Evolutionary conservation across 37 sponge, comb jelly and placozoan species (phyloP).

Genomic region (Beroe ovata): DNA sequence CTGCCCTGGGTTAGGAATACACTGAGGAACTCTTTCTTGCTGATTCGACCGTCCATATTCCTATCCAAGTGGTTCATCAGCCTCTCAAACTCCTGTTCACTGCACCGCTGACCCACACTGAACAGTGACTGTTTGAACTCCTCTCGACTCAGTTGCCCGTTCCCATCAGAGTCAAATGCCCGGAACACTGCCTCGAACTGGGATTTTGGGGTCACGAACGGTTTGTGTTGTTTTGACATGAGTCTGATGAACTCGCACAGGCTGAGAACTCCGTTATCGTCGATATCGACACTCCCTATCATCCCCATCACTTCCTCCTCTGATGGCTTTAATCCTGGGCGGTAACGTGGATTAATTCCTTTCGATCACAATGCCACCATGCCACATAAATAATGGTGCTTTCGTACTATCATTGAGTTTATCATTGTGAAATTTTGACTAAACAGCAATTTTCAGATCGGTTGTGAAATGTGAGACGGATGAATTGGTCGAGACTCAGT

Average conservation of each 20-base stretch:
- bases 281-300: conserved; percentile 51
- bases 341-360: too few relatives aligned
- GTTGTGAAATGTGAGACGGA: too few relatives aligned
- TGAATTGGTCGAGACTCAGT: too few relatives aligned
- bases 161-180: conserved; percentile 63
- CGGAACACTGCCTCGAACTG: conserved; percentile 62
- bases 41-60: conserved; percentile 58
- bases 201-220: conserved; percentile 26
- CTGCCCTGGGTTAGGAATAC: conserved; percentile 26
- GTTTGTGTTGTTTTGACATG: conserved; percentile 61
- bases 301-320: conserved; percentile 55
- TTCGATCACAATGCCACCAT: too few relatives aligned
- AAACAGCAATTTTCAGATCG: too few relatives aligned
- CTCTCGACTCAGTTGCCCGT: conserved; percentile 56
- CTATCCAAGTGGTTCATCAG: conserved; percentile 29
- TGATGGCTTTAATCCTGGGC: conserved; percentile 43
- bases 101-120: conserved; percentile 61
- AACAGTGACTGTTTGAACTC: conserved; percentile 57
- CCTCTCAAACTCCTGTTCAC: conserved; percentile 49
- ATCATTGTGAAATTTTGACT: too few relatives aligned
- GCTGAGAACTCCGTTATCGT: conserved; percentile 42
- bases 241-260: conserved; percentile 59
- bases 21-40: conserved; percentile 58
- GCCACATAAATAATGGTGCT: background rate
- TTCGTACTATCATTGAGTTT: background rate